These are phyloP conservation scores for Polylopha cassiicola DNA, from an alignment of 2,888 invertebrate species.

Conservation along the genomic window DNA sequence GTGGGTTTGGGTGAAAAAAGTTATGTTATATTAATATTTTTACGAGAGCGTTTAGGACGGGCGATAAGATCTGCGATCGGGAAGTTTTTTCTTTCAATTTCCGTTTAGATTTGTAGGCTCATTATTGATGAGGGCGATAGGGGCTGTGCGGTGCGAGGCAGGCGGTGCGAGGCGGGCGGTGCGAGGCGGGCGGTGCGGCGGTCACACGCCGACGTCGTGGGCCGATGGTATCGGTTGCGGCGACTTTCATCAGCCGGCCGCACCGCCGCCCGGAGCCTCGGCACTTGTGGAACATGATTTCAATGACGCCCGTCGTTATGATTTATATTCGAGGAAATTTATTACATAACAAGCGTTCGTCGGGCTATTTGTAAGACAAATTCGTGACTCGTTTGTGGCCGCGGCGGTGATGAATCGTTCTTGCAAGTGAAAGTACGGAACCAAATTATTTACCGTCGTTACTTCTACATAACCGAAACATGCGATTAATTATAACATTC, in stretches of 20 bases:
- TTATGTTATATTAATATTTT: constrained; percentile 78
- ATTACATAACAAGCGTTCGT: constrained; percentile 35
- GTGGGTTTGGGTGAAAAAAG: constrained; percentile 77
- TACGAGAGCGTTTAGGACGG: constrained; percentile 74
- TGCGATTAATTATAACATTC: too few relatives aligned
- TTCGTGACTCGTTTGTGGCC: constrained; percentile 36
- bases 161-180: constrained; percentile 12
- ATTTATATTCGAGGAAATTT: constrained; percentile 58
- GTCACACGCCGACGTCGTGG: constrained; percentile 63
- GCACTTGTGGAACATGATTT: constrained; percentile 60
- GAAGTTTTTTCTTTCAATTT: constrained; percentile 77
- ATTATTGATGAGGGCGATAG: constrained; percentile 77
- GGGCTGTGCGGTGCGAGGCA: constrained; percentile 46
- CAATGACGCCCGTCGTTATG: constrained; percentile 59
- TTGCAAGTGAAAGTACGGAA: constrained; percentile 17
- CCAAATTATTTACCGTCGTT: constrained; percentile 12
- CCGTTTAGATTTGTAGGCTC: constrained; percentile 76
- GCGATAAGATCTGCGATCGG: constrained; percentile 73
- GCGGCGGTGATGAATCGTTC: constrained; percentile 18
- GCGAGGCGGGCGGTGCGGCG: constrained; percentile 26
- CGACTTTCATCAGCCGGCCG: constrained; percentile 72
- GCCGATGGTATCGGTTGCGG: constrained; percentile 71
- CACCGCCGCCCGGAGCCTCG: constrained; percentile 46
- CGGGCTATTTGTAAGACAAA: constrained; percentile 41
- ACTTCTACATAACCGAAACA: too few relatives aligned